phyloP scores from a whole-genome alignment of 2,888 invertebrate species.

The Acronicta leporina region DNA sequence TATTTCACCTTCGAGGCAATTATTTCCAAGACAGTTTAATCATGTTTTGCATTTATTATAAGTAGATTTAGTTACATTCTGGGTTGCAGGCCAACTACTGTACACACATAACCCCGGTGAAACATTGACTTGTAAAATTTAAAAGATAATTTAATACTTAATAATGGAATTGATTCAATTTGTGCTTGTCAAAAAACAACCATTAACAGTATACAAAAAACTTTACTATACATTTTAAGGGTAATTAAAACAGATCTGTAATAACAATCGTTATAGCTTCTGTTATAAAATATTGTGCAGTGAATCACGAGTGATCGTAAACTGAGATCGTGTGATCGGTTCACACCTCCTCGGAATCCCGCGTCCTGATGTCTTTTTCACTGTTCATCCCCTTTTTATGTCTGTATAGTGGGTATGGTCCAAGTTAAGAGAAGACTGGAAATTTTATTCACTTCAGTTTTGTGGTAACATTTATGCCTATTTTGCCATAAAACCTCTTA shows the following conservation, averaged over 20 bases:
- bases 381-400: slow-evolving; percentile 75
- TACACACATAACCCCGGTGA: no score
- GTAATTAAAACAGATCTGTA: slow-evolving; percentile 24
- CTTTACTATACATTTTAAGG: slow-evolving; percentile 9
- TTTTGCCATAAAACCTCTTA: no score
- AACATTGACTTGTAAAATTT: no score
- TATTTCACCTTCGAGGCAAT: no score
- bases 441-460: background rate
- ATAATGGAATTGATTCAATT: no score
- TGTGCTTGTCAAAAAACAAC: no score
- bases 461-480: no score
- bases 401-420: slow-evolving; percentile 52
- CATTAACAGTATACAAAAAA: slow-evolving; percentile 16
- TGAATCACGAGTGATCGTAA: slow-evolving; percentile 76
- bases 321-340: slow-evolving; percentile 77
- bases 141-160: no score
- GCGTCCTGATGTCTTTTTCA: slow-evolving; percentile 80
- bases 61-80: no score
- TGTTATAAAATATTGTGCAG: slow-evolving; percentile 45
- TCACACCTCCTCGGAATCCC: slow-evolving; percentile 80
- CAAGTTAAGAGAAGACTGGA: slow-evolving; percentile 46
- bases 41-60: no score
- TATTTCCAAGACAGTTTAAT: no score
- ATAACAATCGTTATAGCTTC: slow-evolving; percentile 26
- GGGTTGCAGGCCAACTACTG: no score